Evolutionary conservation across 2,113 vertebrate genomes (phyloP), one percentile per base, ranked within the genome.

Genomic region (Donacobius atricapilla): DNA sequence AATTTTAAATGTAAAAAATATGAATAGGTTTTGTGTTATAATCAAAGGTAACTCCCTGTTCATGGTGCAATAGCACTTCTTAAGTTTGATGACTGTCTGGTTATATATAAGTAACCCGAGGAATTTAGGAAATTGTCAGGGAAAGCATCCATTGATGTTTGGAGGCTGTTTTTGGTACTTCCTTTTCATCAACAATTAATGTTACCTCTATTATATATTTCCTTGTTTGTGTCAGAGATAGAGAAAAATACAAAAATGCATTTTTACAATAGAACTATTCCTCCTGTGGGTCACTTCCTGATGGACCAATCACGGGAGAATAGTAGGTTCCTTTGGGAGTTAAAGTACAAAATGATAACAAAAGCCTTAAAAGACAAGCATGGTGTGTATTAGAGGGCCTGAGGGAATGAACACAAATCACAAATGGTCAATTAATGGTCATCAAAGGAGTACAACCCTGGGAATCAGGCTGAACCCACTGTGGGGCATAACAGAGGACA

Each of bases 381-480:
- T 0, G 0, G 8, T 25, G 23, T 18, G 23, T 37, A 54, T 39
- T 37, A 73, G 31, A 87, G 50, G 73, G n/a, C 10, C 42, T 6
- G 2, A 70, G 23, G 12, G 13, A 81, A 84, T 11, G 28, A 84
- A 53, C 33, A 73, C 31, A 91, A 69, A 56, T 6, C 15, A 39
- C 11, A 78, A 80, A 64, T 27, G 37, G 21, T 68, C 37, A 76
- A 5, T 35, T 77, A 86, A 75, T 14, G 15, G 11, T 47, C 48
- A 30, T 40, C 40, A 63, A 63, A 76, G 35, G 18, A 80, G 45
- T 47, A 51, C 9, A 87, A 19, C 37, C 22, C 39, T 25, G 25
- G 82, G 18, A 60, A 83, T 12, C 2, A 2, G 11, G 21, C 11
- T 44, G 44, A 89, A 77, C 10, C 12, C 13, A 35, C 61, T 64